Evolutionary conservation across 2,113 vertebrate genomes (phyloP).

Genomic region (Onychostruthus taczanowskii): DNA sequence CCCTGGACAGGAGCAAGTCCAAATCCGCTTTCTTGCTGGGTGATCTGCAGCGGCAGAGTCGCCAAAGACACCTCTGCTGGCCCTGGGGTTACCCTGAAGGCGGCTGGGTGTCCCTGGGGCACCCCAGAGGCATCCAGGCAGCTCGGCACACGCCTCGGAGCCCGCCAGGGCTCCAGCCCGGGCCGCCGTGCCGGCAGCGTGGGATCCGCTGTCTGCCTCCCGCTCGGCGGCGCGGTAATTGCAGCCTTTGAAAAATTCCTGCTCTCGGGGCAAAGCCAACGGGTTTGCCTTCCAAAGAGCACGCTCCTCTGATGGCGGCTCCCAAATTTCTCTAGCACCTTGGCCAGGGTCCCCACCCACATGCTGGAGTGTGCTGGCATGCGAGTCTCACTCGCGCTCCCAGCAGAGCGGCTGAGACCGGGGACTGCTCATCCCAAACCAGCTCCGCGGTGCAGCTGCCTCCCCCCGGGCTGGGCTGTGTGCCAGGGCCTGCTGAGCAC

Average conservation of each 20-base stretch:
- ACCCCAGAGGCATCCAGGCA: not conserved
- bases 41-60: not conserved
- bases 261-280: not conserved
- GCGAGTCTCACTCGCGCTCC: not conserved
- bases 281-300: not conserved
- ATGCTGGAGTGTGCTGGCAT: rapidly evolving
- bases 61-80: not conserved
- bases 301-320: not conserved
- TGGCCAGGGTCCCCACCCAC: constrained; percentile 39
- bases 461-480: not conserved
- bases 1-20: not conserved
- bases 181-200: not conserved
- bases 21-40: not conserved
- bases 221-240: not conserved
- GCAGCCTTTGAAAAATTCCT: constrained; percentile 30
- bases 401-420: not conserved
- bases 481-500: not conserved
- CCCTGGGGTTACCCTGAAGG: not conserved
- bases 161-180: not conserved
- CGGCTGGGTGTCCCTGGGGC: not conserved
- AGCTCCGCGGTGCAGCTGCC: not conserved
- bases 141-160: not conserved
- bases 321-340: not conserved
- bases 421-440: not conserved
- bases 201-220: constrained; percentile 10